phyloP scores from a whole-genome alignment of 2,888 invertebrate genomes.

The Lottia scabra region DNA sequence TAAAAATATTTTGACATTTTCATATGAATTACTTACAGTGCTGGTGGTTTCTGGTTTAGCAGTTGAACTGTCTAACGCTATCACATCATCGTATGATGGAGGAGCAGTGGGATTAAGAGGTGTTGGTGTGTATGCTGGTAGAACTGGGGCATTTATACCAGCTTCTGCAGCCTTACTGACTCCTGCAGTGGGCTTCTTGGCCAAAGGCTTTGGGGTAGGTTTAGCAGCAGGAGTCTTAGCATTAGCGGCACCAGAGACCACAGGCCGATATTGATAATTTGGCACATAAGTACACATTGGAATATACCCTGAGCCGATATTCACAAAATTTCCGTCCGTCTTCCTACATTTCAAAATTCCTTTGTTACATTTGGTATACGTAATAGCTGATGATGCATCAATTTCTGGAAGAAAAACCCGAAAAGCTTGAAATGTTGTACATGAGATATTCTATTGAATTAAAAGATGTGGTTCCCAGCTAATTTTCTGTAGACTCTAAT shows the following conservation, averaged over 20 bases:
- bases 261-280: not conserved
- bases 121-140: not conserved
- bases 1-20: not conserved
- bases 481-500: too few relatives aligned
- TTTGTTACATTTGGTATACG: conserved; percentile 11
- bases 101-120: not conserved
- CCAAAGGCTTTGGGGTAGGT: not conserved
- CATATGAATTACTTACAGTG: not conserved
- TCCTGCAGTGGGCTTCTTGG: not conserved
- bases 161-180: not conserved
- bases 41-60: not conserved
- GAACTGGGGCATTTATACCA: not conserved
- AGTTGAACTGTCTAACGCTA: not conserved
- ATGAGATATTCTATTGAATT: too few relatives aligned
- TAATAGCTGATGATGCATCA: not conserved
- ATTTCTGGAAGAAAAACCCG: not conserved
- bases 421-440: too few relatives aligned
- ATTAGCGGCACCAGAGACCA: too few relatives aligned
- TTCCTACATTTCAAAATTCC: conserved; percentile 15
- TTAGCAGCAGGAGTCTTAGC: not conserved
- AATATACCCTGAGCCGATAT: conserved; percentile 10
- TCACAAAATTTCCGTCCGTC: conserved; percentile 18
- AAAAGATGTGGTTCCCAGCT: too few relatives aligned
- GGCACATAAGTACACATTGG: conserved; percentile 18
- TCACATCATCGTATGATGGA: conserved; percentile 13